Evolutionary conservation across 2,797 vertebrate species (phyloP).

Genomic region (Sebastes itinus): DNA sequence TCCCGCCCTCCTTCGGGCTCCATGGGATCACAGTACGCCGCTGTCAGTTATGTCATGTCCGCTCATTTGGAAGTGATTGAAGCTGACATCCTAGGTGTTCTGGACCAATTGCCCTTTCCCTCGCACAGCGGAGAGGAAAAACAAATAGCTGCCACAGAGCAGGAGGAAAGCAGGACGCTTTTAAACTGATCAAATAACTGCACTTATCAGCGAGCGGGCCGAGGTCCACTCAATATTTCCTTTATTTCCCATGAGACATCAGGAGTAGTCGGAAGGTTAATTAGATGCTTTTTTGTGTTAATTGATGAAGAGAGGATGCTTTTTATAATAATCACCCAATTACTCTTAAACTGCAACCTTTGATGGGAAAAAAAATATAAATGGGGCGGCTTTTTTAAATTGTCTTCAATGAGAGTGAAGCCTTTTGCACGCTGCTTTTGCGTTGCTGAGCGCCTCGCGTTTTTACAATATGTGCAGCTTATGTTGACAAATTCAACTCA

Average conservation of each 20-base stretch:
- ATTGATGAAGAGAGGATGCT: slow-evolving; percentile 3
- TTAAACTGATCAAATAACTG: neutral
- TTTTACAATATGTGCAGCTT: no score
- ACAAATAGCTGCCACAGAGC: neutral
- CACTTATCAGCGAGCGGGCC: neutral
- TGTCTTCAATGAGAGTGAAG: no score
- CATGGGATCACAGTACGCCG: neutral
- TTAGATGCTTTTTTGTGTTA: neutral
- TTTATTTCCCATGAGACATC: neutral
- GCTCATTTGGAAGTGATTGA: slow-evolving; percentile 53
- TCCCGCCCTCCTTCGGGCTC: neutral
- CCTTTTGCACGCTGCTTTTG: fast-evolving
- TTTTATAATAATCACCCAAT: slow-evolving; percentile 26
- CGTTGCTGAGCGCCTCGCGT: no score
- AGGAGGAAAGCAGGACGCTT: neutral
- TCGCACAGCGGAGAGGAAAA: neutral
- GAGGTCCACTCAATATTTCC: neutral
- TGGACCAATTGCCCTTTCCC: slow-evolving; percentile 33
- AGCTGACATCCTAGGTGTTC: slow-evolving; percentile 17
- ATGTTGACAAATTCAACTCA: no score
- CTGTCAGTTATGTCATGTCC: slow-evolving; percentile 36
- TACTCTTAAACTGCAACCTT: neutral
- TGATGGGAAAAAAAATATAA: neutral
- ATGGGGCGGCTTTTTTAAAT: no score
- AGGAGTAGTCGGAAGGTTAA: slow-evolving; percentile 40